phyloP scores from a whole-genome alignment of 2,888 invertebrate genomes.

The Polyploca ridens region DNA sequence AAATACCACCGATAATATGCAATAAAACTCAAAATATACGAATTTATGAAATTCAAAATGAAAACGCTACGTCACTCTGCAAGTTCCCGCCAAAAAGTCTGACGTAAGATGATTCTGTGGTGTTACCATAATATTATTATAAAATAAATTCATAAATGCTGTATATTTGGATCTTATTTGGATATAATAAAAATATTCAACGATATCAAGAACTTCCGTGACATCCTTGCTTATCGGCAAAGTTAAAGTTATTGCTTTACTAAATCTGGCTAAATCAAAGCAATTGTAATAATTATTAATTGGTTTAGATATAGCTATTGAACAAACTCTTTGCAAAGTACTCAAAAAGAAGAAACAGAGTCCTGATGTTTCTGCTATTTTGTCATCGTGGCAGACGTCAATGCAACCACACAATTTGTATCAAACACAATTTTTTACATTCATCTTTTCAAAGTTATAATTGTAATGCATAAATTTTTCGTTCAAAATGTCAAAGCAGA shows the following conservation, averaged over 20 bases:
- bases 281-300: neutral
- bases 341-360: neutral
- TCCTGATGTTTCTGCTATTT: neutral
- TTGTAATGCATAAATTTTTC: slow-evolving; percentile 71
- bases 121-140: neutral
- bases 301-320: neutral
- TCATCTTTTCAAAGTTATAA: slow-evolving; percentile 41
- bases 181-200: no score
- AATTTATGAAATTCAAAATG: no score
- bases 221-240: no score
- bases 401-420: slow-evolving; percentile 35
- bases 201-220: no score
- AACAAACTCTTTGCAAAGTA: neutral
- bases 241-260: neutral
- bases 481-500: slow-evolving; percentile 74
- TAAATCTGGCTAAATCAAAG: neutral
- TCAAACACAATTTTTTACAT: slow-evolving; percentile 20
- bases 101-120: no score
- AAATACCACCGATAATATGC: no score
- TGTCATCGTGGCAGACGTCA: slow-evolving; percentile 27
- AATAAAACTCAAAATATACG: no score
- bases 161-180: no score
- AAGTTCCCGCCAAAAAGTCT: no score
- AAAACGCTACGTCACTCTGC: no score
- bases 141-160: neutral